A percentile compares a stretch with the other conserved stretches of the same genome.
Conservation (phyloP, 2,888 invertebrate species). For the Hermaeophaga mercurialis region DNA sequence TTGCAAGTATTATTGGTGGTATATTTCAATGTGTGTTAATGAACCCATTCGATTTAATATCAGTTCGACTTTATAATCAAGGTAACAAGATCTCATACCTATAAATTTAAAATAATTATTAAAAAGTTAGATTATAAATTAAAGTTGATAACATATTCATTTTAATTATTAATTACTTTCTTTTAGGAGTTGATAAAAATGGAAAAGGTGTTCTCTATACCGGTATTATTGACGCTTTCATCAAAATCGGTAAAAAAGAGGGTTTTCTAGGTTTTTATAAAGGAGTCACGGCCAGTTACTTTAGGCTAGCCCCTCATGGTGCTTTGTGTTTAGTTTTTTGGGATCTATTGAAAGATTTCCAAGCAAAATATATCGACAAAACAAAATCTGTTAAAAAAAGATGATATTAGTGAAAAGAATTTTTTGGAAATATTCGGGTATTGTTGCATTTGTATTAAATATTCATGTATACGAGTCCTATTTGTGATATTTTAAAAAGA, state of each 20-base stretch:
- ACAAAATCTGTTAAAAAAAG: background rate
- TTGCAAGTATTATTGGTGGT: constrained; percentile 78
- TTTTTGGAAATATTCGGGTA: background rate
- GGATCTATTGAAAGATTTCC: constrained; percentile 61
- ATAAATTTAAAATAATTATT: too few relatives aligned
- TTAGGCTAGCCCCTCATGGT: constrained; percentile 89
- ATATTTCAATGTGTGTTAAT: constrained; percentile 74
- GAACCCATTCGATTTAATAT: constrained; percentile 86
- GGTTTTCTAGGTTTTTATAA: constrained; percentile 86
- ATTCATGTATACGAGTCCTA: too few relatives aligned
- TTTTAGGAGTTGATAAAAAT: constrained; percentile 65
- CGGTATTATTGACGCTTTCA: constrained; percentile 75
- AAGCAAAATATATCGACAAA: constrained; percentile 38
- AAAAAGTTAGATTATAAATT: too few relatives aligned
- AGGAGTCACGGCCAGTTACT: constrained; percentile 85
- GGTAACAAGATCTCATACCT: too few relatives aligned
- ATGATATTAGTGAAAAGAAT: background rate
- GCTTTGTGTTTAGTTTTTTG: constrained; percentile 87
- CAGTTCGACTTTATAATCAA: constrained; percentile 92
- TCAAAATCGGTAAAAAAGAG: constrained; percentile 77
- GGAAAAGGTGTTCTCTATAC: constrained; percentile 71
- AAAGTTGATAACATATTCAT: too few relatives aligned
- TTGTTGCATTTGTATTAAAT: background rate
- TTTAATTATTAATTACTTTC: constrained; percentile 19
- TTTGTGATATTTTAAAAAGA: too few relatives aligned